phyloP scores from a whole-genome alignment of 2,797 vertebrate genomes.

The Stomatorhinus walkeri region DNA sequence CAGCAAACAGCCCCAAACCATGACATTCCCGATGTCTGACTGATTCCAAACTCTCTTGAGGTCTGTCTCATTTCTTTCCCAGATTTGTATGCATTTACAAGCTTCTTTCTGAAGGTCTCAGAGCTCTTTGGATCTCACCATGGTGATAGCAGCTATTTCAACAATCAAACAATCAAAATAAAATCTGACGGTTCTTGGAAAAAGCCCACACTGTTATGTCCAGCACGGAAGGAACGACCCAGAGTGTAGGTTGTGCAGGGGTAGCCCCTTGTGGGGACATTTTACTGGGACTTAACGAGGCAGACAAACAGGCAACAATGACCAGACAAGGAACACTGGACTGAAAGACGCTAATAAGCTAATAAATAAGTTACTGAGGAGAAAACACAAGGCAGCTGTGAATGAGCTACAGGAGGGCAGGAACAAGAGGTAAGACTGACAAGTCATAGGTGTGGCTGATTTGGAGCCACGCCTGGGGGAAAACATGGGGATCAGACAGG shows the following conservation, averaged over 20 bases:
- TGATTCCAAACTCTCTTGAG: neutral
- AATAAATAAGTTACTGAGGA: neutral
- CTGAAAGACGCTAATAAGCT: neutral
- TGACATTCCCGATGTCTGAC: neutral
- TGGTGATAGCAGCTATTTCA: neutral
- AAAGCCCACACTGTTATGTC: neutral
- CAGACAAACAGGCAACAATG: neutral
- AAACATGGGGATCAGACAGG: too few species aligned
- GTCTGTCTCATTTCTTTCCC: neutral
- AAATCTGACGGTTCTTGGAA: constrained; percentile 31
- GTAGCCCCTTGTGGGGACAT: neutral
- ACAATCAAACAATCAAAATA: neutral
- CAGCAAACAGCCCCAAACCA: neutral
- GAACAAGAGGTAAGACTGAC: neutral
- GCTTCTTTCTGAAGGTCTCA: neutral
- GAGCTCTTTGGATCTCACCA: neutral
- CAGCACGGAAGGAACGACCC: neutral
- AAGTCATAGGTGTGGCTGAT: neutral
- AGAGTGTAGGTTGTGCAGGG: neutral
- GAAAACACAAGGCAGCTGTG: neutral
- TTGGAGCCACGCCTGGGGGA: neutral
- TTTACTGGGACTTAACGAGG: neutral
- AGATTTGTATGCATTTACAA: neutral
- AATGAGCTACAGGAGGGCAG: neutral
- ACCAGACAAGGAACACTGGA: neutral